Evolutionary conservation across 2,113 vertebrate species (phyloP), one percentile per base, ranked within the genome.

Genomic region (Chloropsis cyanopogon): DNA sequence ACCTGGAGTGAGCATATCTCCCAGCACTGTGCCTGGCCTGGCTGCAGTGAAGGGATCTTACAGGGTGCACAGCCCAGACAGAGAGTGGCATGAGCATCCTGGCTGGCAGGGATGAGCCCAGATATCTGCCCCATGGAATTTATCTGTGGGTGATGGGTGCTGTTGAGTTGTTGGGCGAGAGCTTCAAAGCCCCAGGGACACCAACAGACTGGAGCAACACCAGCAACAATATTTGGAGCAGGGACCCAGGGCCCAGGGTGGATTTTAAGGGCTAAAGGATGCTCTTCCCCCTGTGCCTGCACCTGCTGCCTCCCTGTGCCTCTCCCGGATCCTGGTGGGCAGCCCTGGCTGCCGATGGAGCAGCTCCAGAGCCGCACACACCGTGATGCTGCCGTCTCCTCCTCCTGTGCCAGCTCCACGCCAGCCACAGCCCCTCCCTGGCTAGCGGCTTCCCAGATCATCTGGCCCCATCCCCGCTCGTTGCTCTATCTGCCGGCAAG

Each of bases 301-400:
- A 39, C 11, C 12, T 0, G 0, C 35, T 75, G 54, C 14, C 26
- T 44, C 31, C 14, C 54, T 0, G 0, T 87, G 46, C 72, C 2
- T 2, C 16, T n/a, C 21, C 37, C 0, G 3, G 13, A 18, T 60
- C 11, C 14, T 0, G 0, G 44, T 3, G 49, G 31, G 82, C 35
- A 68, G 78, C 33, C 10, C 54, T 0, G 10, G 56, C 65, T 24
- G 8, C 47, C 0, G 0, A 7, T 3, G 39, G 14, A n/a, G 39
- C 0, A 0, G 42, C 31, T 73, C 17, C 1, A 0, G 5, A 25
- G 10, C 8, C 9, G 28, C 25, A 5, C 0, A 1, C 42, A 14
- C 44, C 0, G 0, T 3, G 4, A 8, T 0, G 6, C 42, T 49
- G 21, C 69, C 3, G 0, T 6, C 23, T 52, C 26, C 53, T 24